phyloP scores from a whole-genome alignment of 2,797 vertebrate species.

The Ceryle rudis region DNA sequence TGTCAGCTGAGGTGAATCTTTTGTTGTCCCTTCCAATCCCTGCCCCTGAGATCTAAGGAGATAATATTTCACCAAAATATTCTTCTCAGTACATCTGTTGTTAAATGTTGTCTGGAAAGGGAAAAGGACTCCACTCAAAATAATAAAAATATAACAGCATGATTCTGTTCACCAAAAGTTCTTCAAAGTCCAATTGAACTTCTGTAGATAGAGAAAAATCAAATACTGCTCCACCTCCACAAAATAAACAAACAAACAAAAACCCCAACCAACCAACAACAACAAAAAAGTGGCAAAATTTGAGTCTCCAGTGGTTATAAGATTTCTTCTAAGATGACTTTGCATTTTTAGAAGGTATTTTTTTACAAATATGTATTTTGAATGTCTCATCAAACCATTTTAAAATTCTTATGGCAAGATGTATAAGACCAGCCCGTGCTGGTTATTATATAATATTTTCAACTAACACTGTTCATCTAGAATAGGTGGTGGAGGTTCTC shows the following conservation, averaged over 20 bases:
- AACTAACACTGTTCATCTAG: background rate
- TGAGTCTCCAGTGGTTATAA: background rate
- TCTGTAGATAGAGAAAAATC: background rate
- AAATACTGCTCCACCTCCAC: background rate
- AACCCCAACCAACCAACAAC: background rate
- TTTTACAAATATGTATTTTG: background rate
- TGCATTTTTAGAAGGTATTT: background rate
- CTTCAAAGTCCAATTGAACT: background rate
- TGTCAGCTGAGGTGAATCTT: background rate
- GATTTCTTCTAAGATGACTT: background rate
- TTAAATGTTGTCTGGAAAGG: background rate
- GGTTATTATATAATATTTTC: background rate
- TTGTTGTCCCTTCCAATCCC: background rate
- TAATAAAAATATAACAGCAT: background rate
- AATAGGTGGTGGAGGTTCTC: background rate
- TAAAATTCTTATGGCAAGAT: background rate
- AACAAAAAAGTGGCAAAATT: background rate
- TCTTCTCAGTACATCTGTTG: background rate
- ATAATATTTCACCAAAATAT: background rate
- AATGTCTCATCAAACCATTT: background rate
- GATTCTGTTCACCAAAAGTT: background rate
- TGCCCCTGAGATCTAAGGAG: background rate
- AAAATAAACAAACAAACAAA: background rate
- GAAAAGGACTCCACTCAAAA: background rate
- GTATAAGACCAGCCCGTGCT: background rate